phyloP scores from a whole-genome alignment of 2,797 vertebrate species.

The Periparus ater region DNA sequence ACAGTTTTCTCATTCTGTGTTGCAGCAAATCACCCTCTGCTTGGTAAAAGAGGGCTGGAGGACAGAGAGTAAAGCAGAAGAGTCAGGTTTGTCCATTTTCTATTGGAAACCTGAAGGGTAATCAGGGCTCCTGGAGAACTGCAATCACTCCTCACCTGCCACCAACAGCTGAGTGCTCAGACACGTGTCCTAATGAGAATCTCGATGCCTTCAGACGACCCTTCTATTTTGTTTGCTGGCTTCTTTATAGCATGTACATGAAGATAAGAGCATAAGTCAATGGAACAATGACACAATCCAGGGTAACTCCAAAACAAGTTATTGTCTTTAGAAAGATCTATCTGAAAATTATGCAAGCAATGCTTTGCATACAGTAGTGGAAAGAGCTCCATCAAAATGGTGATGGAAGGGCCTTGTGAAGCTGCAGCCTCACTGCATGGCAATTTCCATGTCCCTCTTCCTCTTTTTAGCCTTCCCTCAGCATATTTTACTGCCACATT shows the following conservation, averaged over 20 bases:
- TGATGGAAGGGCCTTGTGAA: background rate
- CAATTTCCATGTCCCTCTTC: background rate
- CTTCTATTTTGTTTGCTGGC: background rate
- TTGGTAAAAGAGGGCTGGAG: background rate
- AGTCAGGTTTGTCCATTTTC: background rate
- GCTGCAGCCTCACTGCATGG: background rate
- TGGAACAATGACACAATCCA: accelerated
- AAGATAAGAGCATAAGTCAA: background rate
- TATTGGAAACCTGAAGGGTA: background rate
- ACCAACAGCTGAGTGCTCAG: background rate
- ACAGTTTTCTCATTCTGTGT: background rate
- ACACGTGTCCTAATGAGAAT: background rate
- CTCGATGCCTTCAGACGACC: background rate
- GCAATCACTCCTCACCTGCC: background rate
- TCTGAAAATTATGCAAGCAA: background rate
- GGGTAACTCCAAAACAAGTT: background rate
- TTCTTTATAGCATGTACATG: background rate
- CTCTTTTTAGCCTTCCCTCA: background rate
- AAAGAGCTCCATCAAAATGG: background rate
- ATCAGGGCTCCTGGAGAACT: background rate
- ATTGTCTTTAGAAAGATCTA: background rate
- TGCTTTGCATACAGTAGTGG: background rate
- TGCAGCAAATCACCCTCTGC: background rate
- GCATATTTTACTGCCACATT: background rate
- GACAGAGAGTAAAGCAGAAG: background rate